phyloP scores from a whole-genome alignment of 2,113 vertebrate genomes.

The Anolis carolinensis region DNA sequence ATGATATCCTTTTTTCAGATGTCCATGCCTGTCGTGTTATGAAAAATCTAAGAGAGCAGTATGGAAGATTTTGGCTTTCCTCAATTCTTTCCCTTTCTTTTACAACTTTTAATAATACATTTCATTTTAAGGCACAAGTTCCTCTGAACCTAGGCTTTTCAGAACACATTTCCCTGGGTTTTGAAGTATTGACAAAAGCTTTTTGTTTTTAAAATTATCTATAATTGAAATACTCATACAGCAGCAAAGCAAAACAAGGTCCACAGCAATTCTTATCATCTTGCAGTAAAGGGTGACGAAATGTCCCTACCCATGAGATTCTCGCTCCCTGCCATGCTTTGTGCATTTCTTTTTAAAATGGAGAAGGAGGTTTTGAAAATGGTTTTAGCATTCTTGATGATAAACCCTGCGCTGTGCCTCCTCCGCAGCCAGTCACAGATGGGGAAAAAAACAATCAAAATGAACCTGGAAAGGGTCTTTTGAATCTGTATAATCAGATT shows the following conservation, averaged over 20 bases:
- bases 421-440: conserved; percentile 17
- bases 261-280: not conserved
- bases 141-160: conserved; percentile 33
- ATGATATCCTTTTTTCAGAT: not conserved
- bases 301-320: fast-evolving
- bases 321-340: not conserved
- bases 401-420: conserved; percentile 25
- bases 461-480: conserved; percentile 55
- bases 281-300: not conserved
- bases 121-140: not conserved
- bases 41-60: not conserved
- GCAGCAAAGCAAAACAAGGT: not conserved
- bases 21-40: not conserved
- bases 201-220: not conserved
- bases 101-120: not conserved
- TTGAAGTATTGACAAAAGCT: not conserved
- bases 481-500: conserved; percentile 69
- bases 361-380: not conserved
- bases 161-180: conserved; percentile 21
- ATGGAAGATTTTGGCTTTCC: not conserved
- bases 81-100: not conserved
- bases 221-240: conserved; percentile 1
- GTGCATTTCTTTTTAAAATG: conserved; percentile 33
- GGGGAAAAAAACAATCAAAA: conserved; percentile 44
- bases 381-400: conserved; percentile 5